These are phyloP conservation scores for Panulirus ornatus DNA, from an alignment of 1,140 invertebrate species.

Conservation along the genomic window DNA sequence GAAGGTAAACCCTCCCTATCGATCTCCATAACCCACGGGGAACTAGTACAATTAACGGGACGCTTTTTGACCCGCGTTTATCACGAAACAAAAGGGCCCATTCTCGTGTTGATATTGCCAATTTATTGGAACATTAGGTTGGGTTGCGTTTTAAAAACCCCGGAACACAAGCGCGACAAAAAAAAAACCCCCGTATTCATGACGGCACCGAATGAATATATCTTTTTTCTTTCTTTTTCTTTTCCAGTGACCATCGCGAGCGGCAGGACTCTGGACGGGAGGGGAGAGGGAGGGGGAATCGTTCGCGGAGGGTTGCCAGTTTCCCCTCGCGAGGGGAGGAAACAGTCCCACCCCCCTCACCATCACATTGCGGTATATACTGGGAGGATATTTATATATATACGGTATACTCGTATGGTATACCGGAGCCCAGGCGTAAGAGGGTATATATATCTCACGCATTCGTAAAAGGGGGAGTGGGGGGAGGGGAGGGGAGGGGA, in stretches of 20 bases:
- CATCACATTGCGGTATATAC: not conserved
- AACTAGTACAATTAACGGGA: not conserved
- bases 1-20: not conserved
- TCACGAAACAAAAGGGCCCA: not conserved
- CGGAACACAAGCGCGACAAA: not conserved
- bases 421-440: not conserved
- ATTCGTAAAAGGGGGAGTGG: not conserved
- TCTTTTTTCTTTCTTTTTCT: no score
- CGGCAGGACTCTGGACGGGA: not conserved
- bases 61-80: not conserved
- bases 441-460: not conserved
- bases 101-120: not conserved
- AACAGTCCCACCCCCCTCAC: not conserved
- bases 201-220: not conserved
- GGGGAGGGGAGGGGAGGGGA: no score
- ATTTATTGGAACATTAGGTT: not conserved
- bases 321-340: no score
- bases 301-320: not conserved
- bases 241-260: not conserved
- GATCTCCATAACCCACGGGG: not conserved
- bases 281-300: not conserved
- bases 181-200: not conserved
- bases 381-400: not conserved
- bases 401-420: no score
- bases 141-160: not conserved